These are phyloP conservation scores for Lagopus muta DNA, from an alignment of 2,113 vertebrate genomes.

Conservation along the genomic window DNA sequence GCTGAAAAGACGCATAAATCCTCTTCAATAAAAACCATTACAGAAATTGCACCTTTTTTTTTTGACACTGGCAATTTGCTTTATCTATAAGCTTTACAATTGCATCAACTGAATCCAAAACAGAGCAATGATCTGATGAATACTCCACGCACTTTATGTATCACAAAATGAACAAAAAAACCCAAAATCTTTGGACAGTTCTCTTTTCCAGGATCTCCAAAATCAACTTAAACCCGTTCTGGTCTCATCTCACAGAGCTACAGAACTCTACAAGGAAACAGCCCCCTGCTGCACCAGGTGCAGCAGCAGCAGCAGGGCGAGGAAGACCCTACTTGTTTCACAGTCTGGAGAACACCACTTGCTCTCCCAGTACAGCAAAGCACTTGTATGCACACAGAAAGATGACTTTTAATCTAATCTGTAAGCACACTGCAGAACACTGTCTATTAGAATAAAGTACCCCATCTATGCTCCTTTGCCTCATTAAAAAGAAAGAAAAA, in stretches of 20 bases:
- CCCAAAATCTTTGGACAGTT: too few species aligned
- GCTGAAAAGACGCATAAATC: not conserved
- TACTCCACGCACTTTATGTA: not conserved
- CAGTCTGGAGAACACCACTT: not conserved
- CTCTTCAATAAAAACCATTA: not conserved
- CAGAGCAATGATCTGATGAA: not conserved
- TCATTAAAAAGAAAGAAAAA: not conserved
- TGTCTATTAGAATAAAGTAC: not conserved
- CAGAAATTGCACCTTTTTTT: not conserved
- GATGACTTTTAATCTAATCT: not conserved
- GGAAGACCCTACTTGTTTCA: not conserved
- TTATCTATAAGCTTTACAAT: not conserved
- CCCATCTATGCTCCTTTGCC: not conserved
- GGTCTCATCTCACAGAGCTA: too few species aligned
- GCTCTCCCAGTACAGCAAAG: not conserved
- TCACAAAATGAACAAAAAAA: not conserved
- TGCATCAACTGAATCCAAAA: not conserved
- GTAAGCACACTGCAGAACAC: not conserved
- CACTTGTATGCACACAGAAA: accelerated
- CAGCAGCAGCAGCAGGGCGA: not conserved
- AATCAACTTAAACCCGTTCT: too few species aligned
- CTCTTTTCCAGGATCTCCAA: too few species aligned
- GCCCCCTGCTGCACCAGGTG: accelerated
- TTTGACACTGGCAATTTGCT: not conserved
- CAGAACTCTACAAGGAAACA: not conserved